These are phyloP conservation scores for Heterochromis multidens DNA, from an alignment of 2,113 vertebrate species.

Conservation along the genomic window DNA sequence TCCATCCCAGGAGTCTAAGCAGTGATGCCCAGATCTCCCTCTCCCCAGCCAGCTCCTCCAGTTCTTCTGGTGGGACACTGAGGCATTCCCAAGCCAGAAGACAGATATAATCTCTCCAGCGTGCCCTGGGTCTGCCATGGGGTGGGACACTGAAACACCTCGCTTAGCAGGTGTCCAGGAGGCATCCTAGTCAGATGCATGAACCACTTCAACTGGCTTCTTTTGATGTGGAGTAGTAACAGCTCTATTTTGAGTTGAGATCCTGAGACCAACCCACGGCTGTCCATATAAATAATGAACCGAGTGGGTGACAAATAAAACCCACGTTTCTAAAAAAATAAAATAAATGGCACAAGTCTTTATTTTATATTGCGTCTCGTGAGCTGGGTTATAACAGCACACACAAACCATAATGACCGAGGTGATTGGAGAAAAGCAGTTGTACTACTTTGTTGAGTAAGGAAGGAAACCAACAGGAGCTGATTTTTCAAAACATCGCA, in stretches of 20 bases:
- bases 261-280: not conserved
- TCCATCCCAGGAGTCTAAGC: too few species aligned
- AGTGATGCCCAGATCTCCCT: too few species aligned
- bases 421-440: not conserved
- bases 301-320: not conserved
- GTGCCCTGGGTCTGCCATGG: not conserved
- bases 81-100: too few species aligned
- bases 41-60: too few species aligned
- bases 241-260: not conserved
- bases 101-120: not conserved
- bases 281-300: rapidly evolving
- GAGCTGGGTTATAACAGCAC: not conserved
- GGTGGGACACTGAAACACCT: not conserved
- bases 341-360: not conserved
- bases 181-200: not conserved
- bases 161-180: rapidly evolving
- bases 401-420: not conserved
- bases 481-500: too few species aligned
- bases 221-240: not conserved
- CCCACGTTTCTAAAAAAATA: not conserved
- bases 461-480: not conserved
- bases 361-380: not conserved
- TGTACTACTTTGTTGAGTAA: not conserved
- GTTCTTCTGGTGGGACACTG: too few species aligned
- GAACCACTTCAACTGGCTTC: not conserved